Evolutionary conservation across 2,113 vertebrate species (phyloP), one percentile per base, ranked within the genome.

Genomic region (Egretta garzetta): DNA sequence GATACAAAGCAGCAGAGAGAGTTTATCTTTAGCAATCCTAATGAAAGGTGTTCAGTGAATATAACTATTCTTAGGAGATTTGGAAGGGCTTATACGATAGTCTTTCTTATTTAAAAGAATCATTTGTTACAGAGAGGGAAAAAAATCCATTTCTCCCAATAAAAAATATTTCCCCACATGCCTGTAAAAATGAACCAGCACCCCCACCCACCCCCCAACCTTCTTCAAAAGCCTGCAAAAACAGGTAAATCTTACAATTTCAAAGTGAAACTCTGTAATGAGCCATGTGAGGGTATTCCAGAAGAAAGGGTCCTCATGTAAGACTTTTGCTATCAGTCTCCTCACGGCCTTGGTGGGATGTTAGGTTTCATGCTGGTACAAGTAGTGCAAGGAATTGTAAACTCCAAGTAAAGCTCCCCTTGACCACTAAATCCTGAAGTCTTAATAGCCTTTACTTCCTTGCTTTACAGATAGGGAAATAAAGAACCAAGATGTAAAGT

Each of bases 1-100:
- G 26, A 67, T 55, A 64, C 45, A 93, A 92, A 95, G 90, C 85
- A 93, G 32, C 76, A 87, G 55, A 88, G 55, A 90, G 64, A 6
- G 19, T 88, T 90, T 96, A 90, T 96, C 92, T 96, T 87, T 50
- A 90, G 72, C 63, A 93, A 93, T 71, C 64, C 82, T 91, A 94
- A 81, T 92, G 83, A 81, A 93, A 91, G 41, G 11, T 27, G 0
- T 81, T 93, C 63, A 55, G 74, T 88, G 92, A 86, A 62, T 90
- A 16, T 76, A 94, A 76, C 24, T 58, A 13, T 81, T 79, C 71
- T 77, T 73, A 79, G 56, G 63, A 68, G 66, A 88, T 95, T 91
- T 90, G 62, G 67, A 88, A 92, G 56, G 37, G 18, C 27, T 94
- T 92, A 23, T 60, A 79, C 92, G 28, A 68, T 17, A 86, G 7